Conservation (phyloP, 2,888 invertebrate species). For the Archaeoteleia sp. region DNA sequence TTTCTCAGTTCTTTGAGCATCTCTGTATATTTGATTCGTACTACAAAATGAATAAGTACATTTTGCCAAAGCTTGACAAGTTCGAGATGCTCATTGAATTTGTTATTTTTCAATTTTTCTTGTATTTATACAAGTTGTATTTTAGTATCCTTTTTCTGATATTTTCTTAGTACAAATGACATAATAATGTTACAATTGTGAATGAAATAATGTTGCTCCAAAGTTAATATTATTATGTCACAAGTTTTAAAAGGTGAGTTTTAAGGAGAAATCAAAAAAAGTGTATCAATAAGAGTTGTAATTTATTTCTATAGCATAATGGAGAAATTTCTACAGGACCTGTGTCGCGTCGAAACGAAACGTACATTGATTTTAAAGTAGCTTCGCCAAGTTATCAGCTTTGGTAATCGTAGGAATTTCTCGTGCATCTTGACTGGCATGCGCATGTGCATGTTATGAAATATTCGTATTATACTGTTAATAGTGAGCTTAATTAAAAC, state of each 20-base stretch:
- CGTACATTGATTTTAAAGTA: constrained; percentile 26
- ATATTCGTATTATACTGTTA: constrained; percentile 71
- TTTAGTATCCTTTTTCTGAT: too few species aligned
- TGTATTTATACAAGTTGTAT: too few species aligned
- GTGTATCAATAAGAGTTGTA: constrained; percentile 16
- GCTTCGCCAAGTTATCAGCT: constrained; percentile 12
- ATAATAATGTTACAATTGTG: too few species aligned
- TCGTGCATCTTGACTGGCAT: constrained; percentile 63
- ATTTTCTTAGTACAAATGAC: too few species aligned
- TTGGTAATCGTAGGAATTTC: constrained; percentile 58
- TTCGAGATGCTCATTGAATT: too few species aligned
- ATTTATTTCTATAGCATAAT: constrained; percentile 16
- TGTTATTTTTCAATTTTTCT: too few species aligned
- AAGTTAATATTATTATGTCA: too few species aligned
- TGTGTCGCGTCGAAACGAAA: constrained; percentile 1
- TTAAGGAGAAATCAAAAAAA: constrained; percentile 30
- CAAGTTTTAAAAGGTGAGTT: too few species aligned
- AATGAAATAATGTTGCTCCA: too few species aligned
- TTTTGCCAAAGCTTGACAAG: too few species aligned
- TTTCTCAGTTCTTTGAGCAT: constrained; percentile 18
- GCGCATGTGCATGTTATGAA: constrained; percentile 65
- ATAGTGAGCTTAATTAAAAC: constrained; percentile 74
- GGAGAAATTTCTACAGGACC: constrained; percentile 51
- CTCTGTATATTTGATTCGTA: too few species aligned
- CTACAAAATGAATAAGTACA: too few species aligned